phyloP scores from a whole-genome alignment of 2,888 invertebrate species.

The Ecliptopera silaceata region DNA sequence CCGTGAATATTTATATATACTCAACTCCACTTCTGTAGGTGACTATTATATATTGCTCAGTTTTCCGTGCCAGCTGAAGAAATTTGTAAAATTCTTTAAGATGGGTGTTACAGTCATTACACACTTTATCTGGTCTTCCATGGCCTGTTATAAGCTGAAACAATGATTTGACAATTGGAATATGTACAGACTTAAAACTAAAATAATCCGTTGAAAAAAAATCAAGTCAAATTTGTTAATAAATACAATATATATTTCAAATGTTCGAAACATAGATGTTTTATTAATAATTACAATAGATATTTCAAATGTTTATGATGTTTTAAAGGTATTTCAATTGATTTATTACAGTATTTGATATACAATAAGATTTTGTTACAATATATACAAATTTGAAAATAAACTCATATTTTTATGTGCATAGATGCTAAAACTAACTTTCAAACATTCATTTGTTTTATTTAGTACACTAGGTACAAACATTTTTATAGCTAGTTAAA shows the following conservation, averaged over 20 bases:
- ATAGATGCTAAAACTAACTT: not conserved
- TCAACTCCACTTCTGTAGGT: not conserved
- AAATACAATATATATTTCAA: too few relatives aligned
- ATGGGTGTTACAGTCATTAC: not conserved
- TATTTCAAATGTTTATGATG: too few relatives aligned
- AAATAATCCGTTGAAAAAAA: not conserved
- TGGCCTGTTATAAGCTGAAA: constrained; percentile 3
- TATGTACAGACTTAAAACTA: not conserved
- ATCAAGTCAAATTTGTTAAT: too few relatives aligned
- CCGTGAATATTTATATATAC: too few relatives aligned
- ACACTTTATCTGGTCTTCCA: not conserved
- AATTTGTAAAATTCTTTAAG: not conserved
- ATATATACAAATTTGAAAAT: too few relatives aligned
- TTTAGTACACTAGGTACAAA: not conserved
- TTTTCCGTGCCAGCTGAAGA: not conserved
- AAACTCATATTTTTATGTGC: too few relatives aligned
- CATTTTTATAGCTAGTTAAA: not conserved
- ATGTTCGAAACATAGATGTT: too few relatives aligned
- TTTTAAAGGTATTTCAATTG: too few relatives aligned
- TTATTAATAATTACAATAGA: too few relatives aligned
- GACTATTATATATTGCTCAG: not conserved
- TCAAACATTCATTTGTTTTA: not conserved
- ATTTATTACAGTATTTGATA: too few relatives aligned
- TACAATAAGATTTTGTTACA: too few relatives aligned
- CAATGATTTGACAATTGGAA: not conserved